Percentiles rank a stretch among this genome's conserved stretches.
phyloP scores from a whole-genome alignment of 2,888 invertebrate species.

The Amphipyra berbera region DNA sequence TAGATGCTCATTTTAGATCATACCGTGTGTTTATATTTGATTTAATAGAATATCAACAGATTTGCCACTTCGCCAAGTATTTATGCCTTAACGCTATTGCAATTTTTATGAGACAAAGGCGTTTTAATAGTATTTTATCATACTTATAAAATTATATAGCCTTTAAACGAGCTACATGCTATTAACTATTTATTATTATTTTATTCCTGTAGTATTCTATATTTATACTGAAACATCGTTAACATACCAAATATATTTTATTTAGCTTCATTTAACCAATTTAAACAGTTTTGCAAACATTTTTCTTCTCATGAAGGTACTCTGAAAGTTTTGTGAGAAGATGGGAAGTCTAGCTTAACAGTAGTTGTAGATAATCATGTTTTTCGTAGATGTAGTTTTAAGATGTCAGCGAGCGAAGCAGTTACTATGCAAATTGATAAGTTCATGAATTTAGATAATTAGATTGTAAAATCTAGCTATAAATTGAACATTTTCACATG shows the following conservation, averaged over 20 bases:
- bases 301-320: conserved; percentile 89
- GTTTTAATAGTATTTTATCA: conserved; percentile 48
- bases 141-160: conserved; percentile 58
- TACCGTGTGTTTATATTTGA: conserved; percentile 35
- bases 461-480: conserved; percentile 76
- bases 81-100: conserved; percentile 77
- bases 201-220: conserved; percentile 81
- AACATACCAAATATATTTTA: conserved; percentile 72
- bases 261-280: conserved; percentile 79
- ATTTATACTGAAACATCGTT: conserved; percentile 70
- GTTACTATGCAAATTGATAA: conserved; percentile 73
- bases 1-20: conserved; percentile 53
- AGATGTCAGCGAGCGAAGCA: conserved; percentile 77
- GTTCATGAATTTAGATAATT: conserved; percentile 72
- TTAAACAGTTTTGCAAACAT: conserved; percentile 89
- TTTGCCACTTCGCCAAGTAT: conserved; percentile 68
- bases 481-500: conserved; percentile 67
- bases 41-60: conserved; percentile 69
- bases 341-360: conserved; percentile 85
- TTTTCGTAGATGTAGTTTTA: conserved; percentile 84
- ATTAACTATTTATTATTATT: conserved; percentile 71
- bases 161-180: conserved; percentile 76
- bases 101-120: conserved; percentile 43
- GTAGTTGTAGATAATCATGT: conserved; percentile 84
- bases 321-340: conserved; percentile 88